A percentile compares a stretch with the other conserved stretches of the same genome.
Conservation (phyloP, 2,113 vertebrate genomes). For the Menura novaehollandiae region DNA sequence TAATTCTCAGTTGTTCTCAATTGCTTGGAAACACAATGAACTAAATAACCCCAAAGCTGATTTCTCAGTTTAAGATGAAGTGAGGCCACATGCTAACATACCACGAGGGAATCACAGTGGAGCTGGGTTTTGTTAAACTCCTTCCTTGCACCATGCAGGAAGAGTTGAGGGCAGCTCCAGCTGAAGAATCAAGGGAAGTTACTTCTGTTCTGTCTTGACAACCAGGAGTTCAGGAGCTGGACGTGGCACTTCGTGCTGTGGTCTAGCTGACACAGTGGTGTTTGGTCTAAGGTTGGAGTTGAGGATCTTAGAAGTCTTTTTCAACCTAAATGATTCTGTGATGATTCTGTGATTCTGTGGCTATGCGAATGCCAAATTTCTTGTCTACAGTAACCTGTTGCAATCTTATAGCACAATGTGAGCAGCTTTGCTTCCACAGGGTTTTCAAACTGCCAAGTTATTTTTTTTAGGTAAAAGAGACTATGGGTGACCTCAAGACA, state of each 20-base stretch:
- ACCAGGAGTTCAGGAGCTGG: rapidly evolving
- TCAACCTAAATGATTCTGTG: not conserved
- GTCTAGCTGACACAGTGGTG: not conserved
- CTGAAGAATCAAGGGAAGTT: not conserved
- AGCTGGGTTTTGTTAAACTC: not conserved
- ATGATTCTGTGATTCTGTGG: not conserved
- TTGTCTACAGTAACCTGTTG: not conserved
- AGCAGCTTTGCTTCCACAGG: not conserved
- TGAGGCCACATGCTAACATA: not conserved
- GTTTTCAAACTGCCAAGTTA: not conserved
- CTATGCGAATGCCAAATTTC: not conserved
- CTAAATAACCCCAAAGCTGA: not conserved
- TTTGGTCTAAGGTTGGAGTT: not conserved
- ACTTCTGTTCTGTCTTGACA: not conserved
- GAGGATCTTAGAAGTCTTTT: not conserved
- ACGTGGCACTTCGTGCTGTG: not conserved
- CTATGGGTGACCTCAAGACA: not conserved
- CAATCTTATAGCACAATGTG: not conserved
- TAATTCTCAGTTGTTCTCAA: not conserved
- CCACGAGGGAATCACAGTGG: not conserved
- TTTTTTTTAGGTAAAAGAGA: not conserved
- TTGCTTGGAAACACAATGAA: not conserved
- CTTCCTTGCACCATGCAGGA: not conserved
- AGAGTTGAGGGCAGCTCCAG: not conserved
- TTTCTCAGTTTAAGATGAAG: not conserved